Base-by-base conservation (phyloP, 2,888 invertebrate species). In the Oeneis ivallda region DNA sequence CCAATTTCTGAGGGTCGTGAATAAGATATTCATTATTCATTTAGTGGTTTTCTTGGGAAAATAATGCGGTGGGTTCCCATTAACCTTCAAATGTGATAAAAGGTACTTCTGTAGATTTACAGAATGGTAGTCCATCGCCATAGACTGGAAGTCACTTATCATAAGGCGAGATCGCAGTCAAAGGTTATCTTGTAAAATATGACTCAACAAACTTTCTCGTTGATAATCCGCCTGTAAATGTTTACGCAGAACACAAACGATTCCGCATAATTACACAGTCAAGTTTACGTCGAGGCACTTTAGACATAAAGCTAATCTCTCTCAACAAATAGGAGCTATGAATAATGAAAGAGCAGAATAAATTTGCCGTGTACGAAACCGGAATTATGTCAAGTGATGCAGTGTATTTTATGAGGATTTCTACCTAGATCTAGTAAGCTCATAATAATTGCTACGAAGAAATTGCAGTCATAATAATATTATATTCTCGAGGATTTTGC, bases 281-380 rank as follows among this genome's bases (percentile, higher is more conserved):
- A 41, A 50, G 60, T 50, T 61, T 50, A 61, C 52, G 60, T 61
- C 41, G 37, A 19, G 50, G 50, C 60, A 39, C 39, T 61, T 50
- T 13, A 50, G 39, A 39, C 50, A 41, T 50, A 15, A 26, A 26
- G 60, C 50, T 61, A 61, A 61, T 61, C 60, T 61, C 37, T 52
- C n/a, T 39, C 60, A 26, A 61, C 41, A 52, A 61, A 59, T 59
- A 47, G 50, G 13, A 19, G 58, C n/a, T 32, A 47, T 58, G 58
- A 58, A 45, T 34, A 58, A 58, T 58, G 15, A 7, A 15, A 32
- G 59, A 59, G 49, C 34, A 47, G 59, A 59, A 59, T 59, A 59
- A 59, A 59, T 49, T 49, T 58, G n/a, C 43, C 19, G 41, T 43
- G 57, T 11, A 57, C 41, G 10, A 57, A 43, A 57, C n/a, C 32